Percentiles rank a stretch among this genome's conserved stretches.
These are phyloP conservation scores for Coreoperca whiteheadi DNA, from an alignment of 2,113 vertebrate genomes.

Conservation along the genomic window DNA sequence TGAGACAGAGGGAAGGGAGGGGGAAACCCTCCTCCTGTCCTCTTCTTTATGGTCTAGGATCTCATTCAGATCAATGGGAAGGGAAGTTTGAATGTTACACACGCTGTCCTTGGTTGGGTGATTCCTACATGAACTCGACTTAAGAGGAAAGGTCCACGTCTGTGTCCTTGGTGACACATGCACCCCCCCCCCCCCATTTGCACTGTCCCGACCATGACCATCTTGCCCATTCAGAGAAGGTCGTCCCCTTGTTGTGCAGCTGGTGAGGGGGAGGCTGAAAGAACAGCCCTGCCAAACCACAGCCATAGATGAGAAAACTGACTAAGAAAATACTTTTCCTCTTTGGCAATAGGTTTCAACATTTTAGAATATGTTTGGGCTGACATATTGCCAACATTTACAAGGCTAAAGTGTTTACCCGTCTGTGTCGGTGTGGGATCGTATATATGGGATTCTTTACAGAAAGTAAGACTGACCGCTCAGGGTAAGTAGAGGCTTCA, in stretches of 20 bases:
- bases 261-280: constrained; percentile 5
- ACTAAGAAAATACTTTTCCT: not conserved
- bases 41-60: constrained; percentile 14
- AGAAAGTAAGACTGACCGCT: not conserved
- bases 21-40: constrained; percentile 13
- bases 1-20: constrained; percentile 28
- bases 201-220: constrained; percentile 20
- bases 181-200: not conserved
- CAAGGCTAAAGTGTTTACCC: not conserved
- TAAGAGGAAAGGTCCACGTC: not conserved
- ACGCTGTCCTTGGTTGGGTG: constrained; percentile 15
- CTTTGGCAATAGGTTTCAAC: not conserved
- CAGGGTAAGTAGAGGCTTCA: not conserved
- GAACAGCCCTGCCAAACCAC: not conserved
- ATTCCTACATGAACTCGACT: not conserved
- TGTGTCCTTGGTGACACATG: constrained; percentile 11
- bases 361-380: not conserved
- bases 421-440: not conserved
- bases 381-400: not conserved
- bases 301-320: not conserved
- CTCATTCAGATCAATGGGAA: constrained; percentile 13
- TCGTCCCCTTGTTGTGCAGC: not conserved
- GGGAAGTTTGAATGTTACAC: constrained; percentile 2
- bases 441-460: not conserved
- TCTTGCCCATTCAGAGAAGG: not conserved